Percentiles rank a stretch among this genome's conserved stretches.
Conservation (phyloP, 2,888 invertebrate genomes). For the Camponotus fellah region DNA sequence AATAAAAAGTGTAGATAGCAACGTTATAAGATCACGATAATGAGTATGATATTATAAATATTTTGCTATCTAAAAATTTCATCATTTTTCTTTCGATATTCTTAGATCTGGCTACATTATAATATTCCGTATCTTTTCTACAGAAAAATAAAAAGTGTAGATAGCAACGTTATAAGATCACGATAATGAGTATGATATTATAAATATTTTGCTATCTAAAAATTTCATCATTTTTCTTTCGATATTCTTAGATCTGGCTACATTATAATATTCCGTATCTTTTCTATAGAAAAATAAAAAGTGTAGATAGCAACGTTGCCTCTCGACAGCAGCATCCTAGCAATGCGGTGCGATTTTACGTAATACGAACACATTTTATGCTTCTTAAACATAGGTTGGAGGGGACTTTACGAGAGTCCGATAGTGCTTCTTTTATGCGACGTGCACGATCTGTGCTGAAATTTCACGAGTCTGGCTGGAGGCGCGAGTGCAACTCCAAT, state of each 20-base stretch:
- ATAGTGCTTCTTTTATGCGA: not conserved
- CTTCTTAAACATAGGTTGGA: not conserved
- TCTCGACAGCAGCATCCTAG: not conserved
- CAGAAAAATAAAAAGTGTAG: not conserved
- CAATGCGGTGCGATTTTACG: not conserved
- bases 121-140: not conserved
- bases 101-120: not conserved
- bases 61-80: not conserved
- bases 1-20: slow-evolving; percentile 18
- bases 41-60: not conserved
- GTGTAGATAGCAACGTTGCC: not conserved
- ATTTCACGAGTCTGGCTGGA: slow-evolving; percentile 14
- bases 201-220: not conserved
- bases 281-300: not conserved
- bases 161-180: not conserved
- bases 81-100: not conserved
- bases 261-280: not conserved
- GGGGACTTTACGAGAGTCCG: not conserved
- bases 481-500: slow-evolving; percentile 27
- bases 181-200: not conserved
- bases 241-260: not conserved
- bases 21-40: not conserved
- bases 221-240: not conserved
- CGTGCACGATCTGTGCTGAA: slow-evolving; percentile 25
- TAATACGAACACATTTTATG: not conserved